Percentiles rank a stretch among this genome's conserved stretches.
phyloP scores from a whole-genome alignment of 2,888 invertebrate species.

The Caenorhabditis sp. region DNA sequence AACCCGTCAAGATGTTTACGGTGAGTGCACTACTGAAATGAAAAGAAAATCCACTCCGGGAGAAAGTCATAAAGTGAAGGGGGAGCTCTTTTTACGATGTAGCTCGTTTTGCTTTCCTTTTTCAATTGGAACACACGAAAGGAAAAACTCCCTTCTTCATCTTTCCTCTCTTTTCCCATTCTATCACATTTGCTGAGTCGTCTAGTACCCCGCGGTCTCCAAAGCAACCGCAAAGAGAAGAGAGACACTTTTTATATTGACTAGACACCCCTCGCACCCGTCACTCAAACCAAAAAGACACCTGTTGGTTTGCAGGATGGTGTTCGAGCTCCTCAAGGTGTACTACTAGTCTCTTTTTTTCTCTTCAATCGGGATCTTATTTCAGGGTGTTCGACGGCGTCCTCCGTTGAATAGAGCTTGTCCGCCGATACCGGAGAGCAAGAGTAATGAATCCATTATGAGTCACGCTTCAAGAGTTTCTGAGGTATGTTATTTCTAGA shows the following conservation, averaged over 20 bases:
- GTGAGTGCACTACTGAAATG: conserved; percentile 40
- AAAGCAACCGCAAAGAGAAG: conserved; percentile 31
- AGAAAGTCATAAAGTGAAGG: conserved; percentile 58
- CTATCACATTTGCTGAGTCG: conserved; percentile 23
- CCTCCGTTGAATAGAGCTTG: conserved; percentile 82
- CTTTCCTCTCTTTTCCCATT: conserved; percentile 34
- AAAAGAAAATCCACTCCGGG: conserved; percentile 1
- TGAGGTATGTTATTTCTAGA: conserved; percentile 49
- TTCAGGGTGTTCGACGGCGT: conserved; percentile 72
- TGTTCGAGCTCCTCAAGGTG: conserved; percentile 53
- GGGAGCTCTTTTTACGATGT: conserved; percentile 51
- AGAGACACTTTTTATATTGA: conserved; percentile 14
- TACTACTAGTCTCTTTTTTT: background rate
- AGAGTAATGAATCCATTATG: conserved; percentile 81
- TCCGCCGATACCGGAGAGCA: conserved; percentile 83
- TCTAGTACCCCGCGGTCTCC: conserved; percentile 35
- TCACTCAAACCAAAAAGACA: conserved; percentile 44
- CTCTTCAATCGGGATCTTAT: conserved; percentile 22
- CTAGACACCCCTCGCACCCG: conserved; percentile 38
- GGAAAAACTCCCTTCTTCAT: conserved; percentile 5
- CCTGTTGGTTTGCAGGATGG: conserved; percentile 43
- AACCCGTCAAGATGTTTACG: conserved; percentile 61
- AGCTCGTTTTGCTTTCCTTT: conserved; percentile 26
- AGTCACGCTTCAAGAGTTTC: conserved; percentile 74
- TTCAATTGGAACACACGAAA: conserved; percentile 45